phyloP scores from a whole-genome alignment of 2,113 vertebrate genomes.

The Chionomys nivalis region DNA sequence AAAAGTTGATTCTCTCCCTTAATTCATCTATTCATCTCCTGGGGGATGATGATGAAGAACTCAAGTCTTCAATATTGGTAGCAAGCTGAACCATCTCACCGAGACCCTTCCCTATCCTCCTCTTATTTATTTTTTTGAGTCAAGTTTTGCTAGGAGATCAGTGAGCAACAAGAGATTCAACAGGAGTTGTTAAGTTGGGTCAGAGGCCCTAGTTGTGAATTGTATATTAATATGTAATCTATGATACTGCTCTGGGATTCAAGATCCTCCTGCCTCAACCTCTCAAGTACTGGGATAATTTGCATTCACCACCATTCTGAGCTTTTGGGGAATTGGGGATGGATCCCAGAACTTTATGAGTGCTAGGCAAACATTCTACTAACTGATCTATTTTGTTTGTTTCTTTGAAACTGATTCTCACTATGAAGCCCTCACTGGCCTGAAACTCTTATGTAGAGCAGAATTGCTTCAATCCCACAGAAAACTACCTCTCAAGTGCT shows the following conservation, averaged over 20 bases:
- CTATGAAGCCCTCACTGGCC: neutral
- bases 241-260: neutral
- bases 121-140: neutral
- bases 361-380: neutral
- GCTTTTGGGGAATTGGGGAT: neutral
- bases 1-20: no score
- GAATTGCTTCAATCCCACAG: neutral
- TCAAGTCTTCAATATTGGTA: neutral
- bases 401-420: neutral
- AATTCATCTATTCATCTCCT: no score
- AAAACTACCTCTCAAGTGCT: no score
- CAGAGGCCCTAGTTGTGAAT: neutral
- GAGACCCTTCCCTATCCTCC: no score
- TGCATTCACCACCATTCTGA: neutral
- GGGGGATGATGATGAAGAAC: no score
- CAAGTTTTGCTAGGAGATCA: neutral
- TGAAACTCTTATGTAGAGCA: neutral
- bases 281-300: neutral
- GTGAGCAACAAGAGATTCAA: neutral
- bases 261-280: neutral
- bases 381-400: neutral
- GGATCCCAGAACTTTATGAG: neutral
- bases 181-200: conserved; percentile 35
- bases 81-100: neutral
- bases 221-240: neutral